phyloP scores from a whole-genome alignment of 1,140 invertebrate species.

The Diachasma alloeum region DNA sequence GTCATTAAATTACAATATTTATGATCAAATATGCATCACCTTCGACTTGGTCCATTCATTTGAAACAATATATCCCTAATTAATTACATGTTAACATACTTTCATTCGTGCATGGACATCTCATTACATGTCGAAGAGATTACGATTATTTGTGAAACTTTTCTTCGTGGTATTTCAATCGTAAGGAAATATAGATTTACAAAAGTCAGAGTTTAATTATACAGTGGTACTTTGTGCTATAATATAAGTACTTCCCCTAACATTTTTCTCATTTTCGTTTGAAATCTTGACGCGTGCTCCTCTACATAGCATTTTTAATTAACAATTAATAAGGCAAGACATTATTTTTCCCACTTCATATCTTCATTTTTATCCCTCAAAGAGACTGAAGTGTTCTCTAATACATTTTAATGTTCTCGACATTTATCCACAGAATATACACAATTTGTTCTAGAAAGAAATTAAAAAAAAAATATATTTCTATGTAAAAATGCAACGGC shows the following conservation, averaged over 20 bases:
- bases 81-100: background rate
- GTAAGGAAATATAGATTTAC: constrained; percentile 37
- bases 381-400: background rate
- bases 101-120: background rate
- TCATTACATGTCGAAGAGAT: background rate
- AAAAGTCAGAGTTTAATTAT: constrained; percentile 33
- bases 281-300: constrained; percentile 31
- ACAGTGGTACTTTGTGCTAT: constrained; percentile 12
- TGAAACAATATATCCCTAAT: background rate
- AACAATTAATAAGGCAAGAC: constrained; percentile 42
- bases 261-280: constrained; percentile 16
- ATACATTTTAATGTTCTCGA: constrained; percentile 15
- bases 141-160: constrained; percentile 1
- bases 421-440: background rate
- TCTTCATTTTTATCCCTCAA: background rate
- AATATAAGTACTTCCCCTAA: constrained; percentile 28
- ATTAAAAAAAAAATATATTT: background rate
- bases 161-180: background rate
- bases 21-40: background rate
- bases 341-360: constrained; percentile 25
- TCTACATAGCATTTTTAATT: constrained; percentile 16
- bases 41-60: background rate
- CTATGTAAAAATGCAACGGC: constrained; percentile 11
- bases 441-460: constrained; percentile 2
- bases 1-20: background rate